Conservation (phyloP, 2,113 vertebrate species). For the Mastomys natalensis region DNA sequence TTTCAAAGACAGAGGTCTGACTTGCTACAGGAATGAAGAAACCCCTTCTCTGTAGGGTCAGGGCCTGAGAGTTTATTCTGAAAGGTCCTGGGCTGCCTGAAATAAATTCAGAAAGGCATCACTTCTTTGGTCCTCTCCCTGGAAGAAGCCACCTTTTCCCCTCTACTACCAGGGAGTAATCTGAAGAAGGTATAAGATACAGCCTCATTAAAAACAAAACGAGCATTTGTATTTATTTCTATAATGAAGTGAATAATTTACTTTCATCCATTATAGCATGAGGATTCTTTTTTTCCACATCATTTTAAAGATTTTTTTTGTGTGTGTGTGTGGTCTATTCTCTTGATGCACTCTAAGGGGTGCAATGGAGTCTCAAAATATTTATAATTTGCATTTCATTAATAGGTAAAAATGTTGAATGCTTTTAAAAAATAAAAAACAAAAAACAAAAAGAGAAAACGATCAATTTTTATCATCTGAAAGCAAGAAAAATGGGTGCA, state of each 20-base stretch:
- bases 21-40: background rate
- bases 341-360: background rate
- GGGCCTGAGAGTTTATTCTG: background rate
- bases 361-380: background rate
- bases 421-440: too few relatives aligned
- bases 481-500: conserved; percentile 12
- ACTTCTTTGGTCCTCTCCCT: background rate
- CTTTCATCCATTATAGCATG: background rate
- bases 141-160: background rate
- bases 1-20: background rate
- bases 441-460: background rate
- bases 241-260: too few relatives aligned
- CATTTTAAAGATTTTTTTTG: background rate
- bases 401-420: too few relatives aligned
- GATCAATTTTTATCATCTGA: conserved; percentile 38
- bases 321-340: background rate
- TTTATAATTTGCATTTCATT: background rate
- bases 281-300: background rate
- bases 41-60: background rate
- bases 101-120: background rate
- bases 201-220: background rate
- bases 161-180: background rate
- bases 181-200: background rate
- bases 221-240: too few relatives aligned
- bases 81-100: background rate